A percentile compares a stretch with the other conserved stretches of the same genome.
Conservation (phyloP, 2,797 vertebrate species). For the Odontamblyopus rebecca region DNA sequence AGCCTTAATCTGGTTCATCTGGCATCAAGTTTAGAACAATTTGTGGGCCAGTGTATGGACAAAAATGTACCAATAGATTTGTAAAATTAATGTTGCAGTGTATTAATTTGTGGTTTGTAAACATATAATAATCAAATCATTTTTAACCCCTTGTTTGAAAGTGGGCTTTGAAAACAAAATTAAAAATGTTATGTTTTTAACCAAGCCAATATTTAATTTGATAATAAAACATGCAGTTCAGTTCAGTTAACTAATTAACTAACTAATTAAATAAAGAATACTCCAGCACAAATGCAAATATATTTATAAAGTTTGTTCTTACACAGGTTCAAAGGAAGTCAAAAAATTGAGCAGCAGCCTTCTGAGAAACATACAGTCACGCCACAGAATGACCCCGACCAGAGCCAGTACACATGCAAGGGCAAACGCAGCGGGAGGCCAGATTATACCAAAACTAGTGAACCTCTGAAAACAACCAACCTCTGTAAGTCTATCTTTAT, state of each 20-base stretch:
- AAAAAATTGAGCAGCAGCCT: fast-evolving
- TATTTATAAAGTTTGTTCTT: conserved; percentile 3
- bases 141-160: not conserved
- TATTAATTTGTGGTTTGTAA: too few relatives aligned
- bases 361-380: conserved; percentile 41
- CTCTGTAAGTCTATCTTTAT: conserved; percentile 64
- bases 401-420: conserved; percentile 66
- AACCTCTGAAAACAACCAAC: conserved; percentile 62
- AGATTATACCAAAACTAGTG: conserved; percentile 50
- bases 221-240: not conserved
- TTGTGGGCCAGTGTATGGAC: too few relatives aligned
- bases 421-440: conserved; percentile 55
- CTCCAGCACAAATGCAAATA: not conserved
- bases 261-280: not conserved
- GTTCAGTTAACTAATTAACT: too few relatives aligned
- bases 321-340: conserved; percentile 48
- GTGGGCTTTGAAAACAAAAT: not conserved
- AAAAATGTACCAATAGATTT: too few relatives aligned
- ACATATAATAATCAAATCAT: not conserved
- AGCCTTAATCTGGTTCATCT: too few relatives aligned
- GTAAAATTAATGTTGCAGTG: too few relatives aligned
- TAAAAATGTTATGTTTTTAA: not conserved
- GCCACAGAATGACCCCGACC: conserved; percentile 52
- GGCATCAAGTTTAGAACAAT: too few relatives aligned
- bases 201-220: not conserved